phyloP scores from a whole-genome alignment of 92 coral and sea anemone genomes.

The Ricordea florida region DNA sequence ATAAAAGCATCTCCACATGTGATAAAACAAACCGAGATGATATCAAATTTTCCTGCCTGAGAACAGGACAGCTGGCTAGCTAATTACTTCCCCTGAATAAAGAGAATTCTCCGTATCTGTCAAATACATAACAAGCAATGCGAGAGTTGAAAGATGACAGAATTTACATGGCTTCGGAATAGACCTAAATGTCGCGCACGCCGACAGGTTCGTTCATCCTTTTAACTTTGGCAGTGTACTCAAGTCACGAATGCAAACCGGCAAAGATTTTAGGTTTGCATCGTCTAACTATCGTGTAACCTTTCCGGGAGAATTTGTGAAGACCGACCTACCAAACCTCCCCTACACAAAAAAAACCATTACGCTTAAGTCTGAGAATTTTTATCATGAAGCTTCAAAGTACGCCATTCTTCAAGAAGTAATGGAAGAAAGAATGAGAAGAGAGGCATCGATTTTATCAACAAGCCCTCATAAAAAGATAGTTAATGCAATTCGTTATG shows the following conservation, averaged over 20 bases:
- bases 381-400: not conserved
- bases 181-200: too few relatives aligned
- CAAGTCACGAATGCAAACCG: too few relatives aligned
- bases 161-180: too few relatives aligned
- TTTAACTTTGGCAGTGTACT: too few relatives aligned
- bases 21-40: not conserved
- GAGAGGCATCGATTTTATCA: conserved; percentile 75
- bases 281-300: too few relatives aligned
- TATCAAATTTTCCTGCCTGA: conserved; percentile 12
- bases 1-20: not conserved
- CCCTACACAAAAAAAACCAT: not conserved
- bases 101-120: not conserved
- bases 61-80: not conserved
- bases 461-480: conserved; percentile 79
- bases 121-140: not conserved
- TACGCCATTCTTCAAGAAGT: conserved; percentile 36
- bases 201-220: too few relatives aligned
- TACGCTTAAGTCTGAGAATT: not conserved
- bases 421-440: conserved; percentile 77
- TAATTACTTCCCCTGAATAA: conserved; percentile 8
- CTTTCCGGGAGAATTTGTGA: too few relatives aligned
- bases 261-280: too few relatives aligned
- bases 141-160: not conserved
- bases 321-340: not conserved
- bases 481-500: conserved; percentile 72